Conservation (phyloP, 2,888 invertebrate genomes). For the Nemapogon koenigi region DNA sequence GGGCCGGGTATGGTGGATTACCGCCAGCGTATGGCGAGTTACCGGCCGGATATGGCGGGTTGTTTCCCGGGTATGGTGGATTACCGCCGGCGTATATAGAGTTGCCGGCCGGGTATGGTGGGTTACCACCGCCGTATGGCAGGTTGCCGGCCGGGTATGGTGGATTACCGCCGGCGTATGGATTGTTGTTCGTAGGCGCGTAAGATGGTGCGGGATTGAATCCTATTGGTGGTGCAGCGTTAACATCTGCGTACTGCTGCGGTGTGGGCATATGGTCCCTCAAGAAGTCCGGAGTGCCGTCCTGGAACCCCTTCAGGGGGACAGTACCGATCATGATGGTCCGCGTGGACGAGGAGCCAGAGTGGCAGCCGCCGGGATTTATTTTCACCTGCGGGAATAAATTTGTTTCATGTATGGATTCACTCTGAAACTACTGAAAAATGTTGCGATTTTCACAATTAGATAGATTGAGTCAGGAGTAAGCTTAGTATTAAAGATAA, state of each 20-base stretch:
- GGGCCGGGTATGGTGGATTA: constrained; percentile 20
- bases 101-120: constrained; percentile 17
- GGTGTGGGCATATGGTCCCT: constrained; percentile 25
- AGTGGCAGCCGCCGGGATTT: constrained; percentile 33
- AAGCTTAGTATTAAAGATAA: no score
- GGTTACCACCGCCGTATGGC: constrained; percentile 17
- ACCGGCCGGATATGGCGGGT: constrained; percentile 20
- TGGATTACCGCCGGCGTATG: not conserved
- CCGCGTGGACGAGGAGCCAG: constrained; percentile 23
- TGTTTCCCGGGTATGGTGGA: constrained; percentile 16
- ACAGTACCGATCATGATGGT: constrained; percentile 35
- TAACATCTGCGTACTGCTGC: constrained; percentile 10
- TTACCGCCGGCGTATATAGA: constrained; percentile 16
- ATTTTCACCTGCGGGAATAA: constrained; percentile 39
- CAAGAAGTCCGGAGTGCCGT: constrained; percentile 24
- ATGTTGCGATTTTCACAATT: no score
- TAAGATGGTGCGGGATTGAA: constrained; percentile 18
- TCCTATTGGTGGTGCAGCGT: not conserved
- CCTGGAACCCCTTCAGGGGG: constrained; percentile 32
- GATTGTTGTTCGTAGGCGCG: constrained; percentile 15
- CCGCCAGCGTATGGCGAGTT: constrained; percentile 8
- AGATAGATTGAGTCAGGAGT: no score
- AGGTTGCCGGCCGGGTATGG: not conserved
- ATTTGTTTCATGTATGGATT: no score
- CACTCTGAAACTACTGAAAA: no score